Conservation (phyloP, 2,888 invertebrate genomes). For the Crocallis elinguaria region DNA sequence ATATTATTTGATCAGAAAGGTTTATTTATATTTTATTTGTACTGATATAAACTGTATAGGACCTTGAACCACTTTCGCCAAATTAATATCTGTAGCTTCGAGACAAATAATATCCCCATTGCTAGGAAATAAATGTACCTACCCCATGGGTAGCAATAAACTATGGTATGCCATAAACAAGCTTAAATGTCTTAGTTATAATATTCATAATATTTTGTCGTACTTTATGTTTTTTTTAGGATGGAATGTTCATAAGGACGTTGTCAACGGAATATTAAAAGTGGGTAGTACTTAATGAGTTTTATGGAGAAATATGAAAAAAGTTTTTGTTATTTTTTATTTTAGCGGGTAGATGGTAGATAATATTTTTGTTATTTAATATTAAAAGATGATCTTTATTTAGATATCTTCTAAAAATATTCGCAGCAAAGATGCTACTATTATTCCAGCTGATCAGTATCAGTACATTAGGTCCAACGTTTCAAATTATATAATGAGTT, state of each 20-base stretch:
- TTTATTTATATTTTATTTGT: background rate
- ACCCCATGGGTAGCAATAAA: conserved; percentile 29
- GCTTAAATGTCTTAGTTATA: conserved; percentile 24
- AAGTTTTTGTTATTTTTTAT: no score
- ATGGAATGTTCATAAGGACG: conserved; percentile 21
- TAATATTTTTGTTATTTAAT: no score
- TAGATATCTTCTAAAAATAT: no score
- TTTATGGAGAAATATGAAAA: background rate
- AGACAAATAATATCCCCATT: conserved; percentile 11
- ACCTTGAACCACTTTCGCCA: conserved; percentile 12
- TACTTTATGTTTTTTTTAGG: conserved; percentile 26
- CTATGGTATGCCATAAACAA: conserved; percentile 33
- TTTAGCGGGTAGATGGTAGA: no score
- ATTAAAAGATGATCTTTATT: no score
- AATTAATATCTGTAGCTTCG: conserved; percentile 11
- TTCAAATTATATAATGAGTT: no score
- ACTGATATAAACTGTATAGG: background rate
- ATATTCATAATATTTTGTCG: conserved; percentile 27
- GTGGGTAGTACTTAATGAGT: conserved; percentile 1
- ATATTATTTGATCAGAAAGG: background rate
- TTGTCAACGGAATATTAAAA: conserved; percentile 19
- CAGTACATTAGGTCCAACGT: no score
- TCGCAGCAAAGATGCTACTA: no score
- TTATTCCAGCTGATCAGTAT: no score
- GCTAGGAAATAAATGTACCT: background rate